Base-by-base conservation (phyloP, 2,113 vertebrate species). In the Hippocampus abdominalis region DNA sequence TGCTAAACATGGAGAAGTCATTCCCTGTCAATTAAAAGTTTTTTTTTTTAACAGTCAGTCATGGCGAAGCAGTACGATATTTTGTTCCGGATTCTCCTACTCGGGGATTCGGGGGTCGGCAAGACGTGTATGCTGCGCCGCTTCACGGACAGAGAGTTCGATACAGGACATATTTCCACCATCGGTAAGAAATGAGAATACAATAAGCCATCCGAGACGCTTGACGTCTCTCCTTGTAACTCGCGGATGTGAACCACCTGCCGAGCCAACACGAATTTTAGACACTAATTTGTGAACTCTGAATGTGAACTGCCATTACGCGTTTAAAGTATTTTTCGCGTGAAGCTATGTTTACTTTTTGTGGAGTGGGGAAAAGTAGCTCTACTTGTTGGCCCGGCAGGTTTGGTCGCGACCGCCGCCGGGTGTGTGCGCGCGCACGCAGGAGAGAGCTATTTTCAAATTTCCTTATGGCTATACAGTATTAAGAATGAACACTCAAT, bases 11-110 rank as follows among this genome's bases (percentile, higher is more conserved):
- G n/a, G 40, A 9, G 9, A 49, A 71, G 83, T 75, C 72, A 77
- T 79, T 79, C 49, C 66, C 3, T 54, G 8, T 7, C 36, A 20
- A 27, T 48, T 64, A 46, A 64, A 64, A 0, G 23, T 4, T 46
- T 32, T 67, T 48, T 51, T 81, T 76, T 83, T 66, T 21, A 89
- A 69, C 16, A 29, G 15, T 73, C 82, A 13, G 77, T 44, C 80
- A 96, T 97, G 95, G 94, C 94, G 73, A 96, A 96, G 84, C 93
- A 96, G 88, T 96, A 97, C 89, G 95, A 97, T 75, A 89, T 96
- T 15, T 79, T 97, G 70, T 94, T 96, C 88, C 89, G 94, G 81
- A 74, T 97, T 86, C 92, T 97, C 77, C 86, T 96, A 74, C 92
- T 97, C 61, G 95, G 95, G 62, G 96, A 97, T 86, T 96, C 95